These are phyloP conservation scores for Aplidium turbinatum DNA, from an alignment of 23 tunicate genomes.

Conservation along the genomic window DNA sequence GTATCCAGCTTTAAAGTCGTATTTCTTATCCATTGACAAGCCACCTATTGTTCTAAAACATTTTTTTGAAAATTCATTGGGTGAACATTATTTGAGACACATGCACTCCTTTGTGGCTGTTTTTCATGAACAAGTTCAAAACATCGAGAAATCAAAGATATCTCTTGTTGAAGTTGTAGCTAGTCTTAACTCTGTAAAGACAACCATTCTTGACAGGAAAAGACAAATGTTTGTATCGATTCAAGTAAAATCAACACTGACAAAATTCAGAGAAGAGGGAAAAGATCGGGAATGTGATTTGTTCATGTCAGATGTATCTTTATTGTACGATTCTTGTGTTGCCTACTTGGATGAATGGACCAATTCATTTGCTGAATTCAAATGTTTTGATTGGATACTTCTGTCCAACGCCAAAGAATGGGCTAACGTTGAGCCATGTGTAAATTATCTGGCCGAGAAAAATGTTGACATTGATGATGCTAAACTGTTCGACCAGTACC, in stretches of 20 bases:
- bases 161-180: slow-evolving; percentile 40
- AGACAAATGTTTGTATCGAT: slow-evolving; percentile 33
- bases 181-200: slow-evolving; percentile 33
- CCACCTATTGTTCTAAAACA: slow-evolving; percentile 27
- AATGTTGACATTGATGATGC: slow-evolving; percentile 50
- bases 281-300: slow-evolving; percentile 33
- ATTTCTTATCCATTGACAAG: slow-evolving; percentile 32
- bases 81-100: slow-evolving; percentile 23
- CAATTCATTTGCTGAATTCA: slow-evolving; percentile 39
- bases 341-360: slow-evolving; percentile 47
- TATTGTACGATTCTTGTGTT: slow-evolving; percentile 30
- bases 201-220: slow-evolving; percentile 27
- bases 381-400: slow-evolving; percentile 40
- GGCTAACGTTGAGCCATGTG: slow-evolving; percentile 39
- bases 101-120: slow-evolving; percentile 37
- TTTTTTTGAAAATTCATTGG: slow-evolving; percentile 2
- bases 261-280: slow-evolving; percentile 20
- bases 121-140: slow-evolving; percentile 30
- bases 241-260: slow-evolving; percentile 32
- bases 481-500: slow-evolving; percentile 43
- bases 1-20: slow-evolving; percentile 24
- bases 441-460: slow-evolving; percentile 19
- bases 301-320: slow-evolving; percentile 38
- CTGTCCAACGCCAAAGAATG: slow-evolving; percentile 29
- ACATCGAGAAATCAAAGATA: slow-evolving; percentile 22